These are phyloP conservation scores for Takifugu ocellatus DNA, from an alignment of 2,797 vertebrate genomes.

Conservation along the genomic window DNA sequence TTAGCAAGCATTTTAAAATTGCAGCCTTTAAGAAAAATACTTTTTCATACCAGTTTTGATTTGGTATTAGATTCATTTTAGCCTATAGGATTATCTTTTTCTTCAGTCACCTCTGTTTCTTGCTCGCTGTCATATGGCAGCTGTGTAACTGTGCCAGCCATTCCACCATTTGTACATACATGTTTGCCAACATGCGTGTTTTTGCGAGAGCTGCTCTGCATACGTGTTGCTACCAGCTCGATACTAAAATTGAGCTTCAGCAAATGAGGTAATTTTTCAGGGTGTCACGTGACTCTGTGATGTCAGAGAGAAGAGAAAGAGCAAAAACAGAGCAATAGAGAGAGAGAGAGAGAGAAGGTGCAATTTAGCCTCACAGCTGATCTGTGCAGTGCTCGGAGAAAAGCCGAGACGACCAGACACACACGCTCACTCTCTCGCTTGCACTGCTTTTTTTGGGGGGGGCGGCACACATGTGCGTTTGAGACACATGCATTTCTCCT, in stretches of 20 bases:
- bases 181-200: background rate
- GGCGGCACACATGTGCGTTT: background rate
- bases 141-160: slow-evolving; percentile 38
- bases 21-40: background rate
- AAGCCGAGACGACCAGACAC: slow-evolving; percentile 61
- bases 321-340: slow-evolving; percentile 9
- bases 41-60: background rate
- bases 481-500: slow-evolving; percentile 34
- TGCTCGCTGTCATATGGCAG: slow-evolving; percentile 35
- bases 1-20: background rate
- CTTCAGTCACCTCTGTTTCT: slow-evolving; percentile 27
- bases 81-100: slow-evolving; percentile 20
- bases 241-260: slow-evolving; percentile 53
- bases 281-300: slow-evolving; percentile 71
- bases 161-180: slow-evolving; percentile 34
- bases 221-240: slow-evolving; percentile 54
- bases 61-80: slow-evolving; percentile 18
- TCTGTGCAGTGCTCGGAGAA: slow-evolving; percentile 66
- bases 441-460: slow-evolving; percentile 8
- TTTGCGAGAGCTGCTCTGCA: slow-evolving; percentile 8
- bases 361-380: slow-evolving; percentile 74
- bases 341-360: slow-evolving; percentile 57
- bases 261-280: slow-evolving; percentile 68
- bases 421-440: slow-evolving; percentile 32
- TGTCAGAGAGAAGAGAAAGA: slow-evolving; percentile 64